Evolutionary conservation across 1,140 invertebrate species (phyloP).

Genomic region (Euschistus heros): DNA sequence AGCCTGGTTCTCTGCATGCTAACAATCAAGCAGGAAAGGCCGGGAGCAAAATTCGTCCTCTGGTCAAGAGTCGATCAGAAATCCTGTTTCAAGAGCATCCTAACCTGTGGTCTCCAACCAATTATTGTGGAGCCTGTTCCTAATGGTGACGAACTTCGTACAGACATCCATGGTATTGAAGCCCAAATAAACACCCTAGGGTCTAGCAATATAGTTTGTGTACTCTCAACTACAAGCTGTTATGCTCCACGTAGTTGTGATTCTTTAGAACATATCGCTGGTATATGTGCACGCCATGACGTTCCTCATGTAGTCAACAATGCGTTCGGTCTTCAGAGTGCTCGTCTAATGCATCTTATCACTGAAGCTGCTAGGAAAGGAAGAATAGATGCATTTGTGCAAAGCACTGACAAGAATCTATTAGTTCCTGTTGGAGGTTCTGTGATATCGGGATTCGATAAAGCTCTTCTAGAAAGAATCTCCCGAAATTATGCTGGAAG

Average conservation of each 20-base stretch:
- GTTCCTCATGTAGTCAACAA: constrained; percentile 78
- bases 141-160: constrained; percentile 53
- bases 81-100: constrained; percentile 77
- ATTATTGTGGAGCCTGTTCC: constrained; percentile 54
- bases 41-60: constrained; percentile 63
- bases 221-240: constrained; percentile 73
- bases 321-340: constrained; percentile 75
- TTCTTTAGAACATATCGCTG: constrained; percentile 45
- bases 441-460: constrained; percentile 64
- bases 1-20: constrained; percentile 63
- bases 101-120: constrained; percentile 53
- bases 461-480: constrained; percentile 52
- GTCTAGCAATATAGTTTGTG: constrained; percentile 57
- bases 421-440: constrained; percentile 79
- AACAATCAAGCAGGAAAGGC: constrained; percentile 52
- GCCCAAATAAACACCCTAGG: constrained; percentile 48
- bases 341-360: constrained; percentile 57
- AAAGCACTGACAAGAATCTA: constrained; percentile 83
- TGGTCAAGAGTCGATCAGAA: constrained; percentile 87
- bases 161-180: constrained; percentile 51
- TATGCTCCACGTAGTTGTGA: constrained; percentile 74
- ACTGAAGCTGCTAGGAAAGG: constrained; percentile 54
- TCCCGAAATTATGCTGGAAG: constrained; percentile 65
- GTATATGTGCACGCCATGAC: constrained; percentile 50
- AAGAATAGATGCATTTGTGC: constrained; percentile 67